Conservation (phyloP, 2,113 vertebrate species). For the Tautogolabrus adspersus region DNA sequence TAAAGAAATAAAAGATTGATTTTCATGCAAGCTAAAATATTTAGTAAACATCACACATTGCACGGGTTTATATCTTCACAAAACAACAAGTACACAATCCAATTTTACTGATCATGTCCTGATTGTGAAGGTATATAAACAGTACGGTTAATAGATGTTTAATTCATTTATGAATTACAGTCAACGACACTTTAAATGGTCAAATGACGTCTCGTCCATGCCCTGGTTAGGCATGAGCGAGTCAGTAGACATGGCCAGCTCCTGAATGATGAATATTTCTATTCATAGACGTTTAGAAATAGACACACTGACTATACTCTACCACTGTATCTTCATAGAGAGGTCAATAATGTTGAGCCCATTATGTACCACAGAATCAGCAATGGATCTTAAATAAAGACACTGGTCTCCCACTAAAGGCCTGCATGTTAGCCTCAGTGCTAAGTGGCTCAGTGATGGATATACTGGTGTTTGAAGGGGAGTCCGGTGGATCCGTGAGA, state of each 20-base stretch:
- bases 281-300: constrained; percentile 55
- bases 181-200: constrained; percentile 31
- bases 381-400: constrained; percentile 54
- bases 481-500: constrained; percentile 52
- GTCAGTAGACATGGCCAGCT: constrained; percentile 30
- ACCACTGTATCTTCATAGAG: constrained; percentile 58
- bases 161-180: constrained; percentile 21
- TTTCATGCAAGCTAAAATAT: too few relatives aligned
- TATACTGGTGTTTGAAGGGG: constrained; percentile 42
- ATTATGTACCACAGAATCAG: constrained; percentile 63
- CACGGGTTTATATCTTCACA: too few relatives aligned
- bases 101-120: constrained; percentile 21
- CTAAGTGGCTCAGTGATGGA: constrained; percentile 64
- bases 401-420: constrained; percentile 34
- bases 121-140: constrained; percentile 33
- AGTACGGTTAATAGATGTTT: constrained; percentile 40
- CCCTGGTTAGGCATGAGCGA: constrained; percentile 17
- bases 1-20: too few relatives aligned
- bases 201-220: background rate
- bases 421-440: constrained; percentile 33
- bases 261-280: constrained; percentile 51
- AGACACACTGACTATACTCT: constrained; percentile 43
- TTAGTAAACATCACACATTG: too few relatives aligned
- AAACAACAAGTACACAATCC: too few relatives aligned
- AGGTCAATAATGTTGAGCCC: constrained; percentile 64